Conservation (phyloP, 2,113 vertebrate species). For the Butorides virescens region DNA sequence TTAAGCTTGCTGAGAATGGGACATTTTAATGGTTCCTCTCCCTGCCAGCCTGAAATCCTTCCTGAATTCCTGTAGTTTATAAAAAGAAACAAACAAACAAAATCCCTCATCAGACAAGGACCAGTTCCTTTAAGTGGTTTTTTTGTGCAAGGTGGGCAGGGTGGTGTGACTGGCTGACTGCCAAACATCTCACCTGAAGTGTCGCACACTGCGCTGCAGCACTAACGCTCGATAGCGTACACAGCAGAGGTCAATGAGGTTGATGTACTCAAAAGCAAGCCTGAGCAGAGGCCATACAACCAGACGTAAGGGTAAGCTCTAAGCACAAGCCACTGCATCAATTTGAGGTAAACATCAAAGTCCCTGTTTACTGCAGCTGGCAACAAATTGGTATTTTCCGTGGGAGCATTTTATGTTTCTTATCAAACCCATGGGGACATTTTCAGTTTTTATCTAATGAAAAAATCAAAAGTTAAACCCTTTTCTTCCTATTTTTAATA, state of each 20-base stretch:
- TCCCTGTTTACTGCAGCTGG: background rate
- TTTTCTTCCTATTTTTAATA: background rate
- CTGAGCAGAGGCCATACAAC: background rate
- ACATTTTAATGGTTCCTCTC: background rate
- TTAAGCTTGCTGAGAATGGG: background rate
- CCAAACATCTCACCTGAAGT: background rate
- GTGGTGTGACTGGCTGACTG: background rate
- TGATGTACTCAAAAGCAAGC: background rate
- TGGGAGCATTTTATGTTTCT: background rate
- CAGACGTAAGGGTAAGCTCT: background rate
- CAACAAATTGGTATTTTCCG: background rate
- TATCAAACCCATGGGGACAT: background rate
- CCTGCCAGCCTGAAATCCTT: background rate
- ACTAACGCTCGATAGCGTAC: background rate
- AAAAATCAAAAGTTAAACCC: background rate
- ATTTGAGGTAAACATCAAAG: background rate
- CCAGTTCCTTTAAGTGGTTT: background rate
- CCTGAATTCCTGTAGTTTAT: background rate
- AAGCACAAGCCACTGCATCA: background rate
- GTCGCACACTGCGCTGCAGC: background rate
- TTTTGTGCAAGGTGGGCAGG: background rate
- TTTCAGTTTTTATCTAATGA: fast-evolving
- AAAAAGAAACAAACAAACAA: background rate
- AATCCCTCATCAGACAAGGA: background rate
- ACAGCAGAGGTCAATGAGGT: background rate